Conservation (phyloP, 2,888 invertebrate species). For the Ischnura elegans region DNA sequence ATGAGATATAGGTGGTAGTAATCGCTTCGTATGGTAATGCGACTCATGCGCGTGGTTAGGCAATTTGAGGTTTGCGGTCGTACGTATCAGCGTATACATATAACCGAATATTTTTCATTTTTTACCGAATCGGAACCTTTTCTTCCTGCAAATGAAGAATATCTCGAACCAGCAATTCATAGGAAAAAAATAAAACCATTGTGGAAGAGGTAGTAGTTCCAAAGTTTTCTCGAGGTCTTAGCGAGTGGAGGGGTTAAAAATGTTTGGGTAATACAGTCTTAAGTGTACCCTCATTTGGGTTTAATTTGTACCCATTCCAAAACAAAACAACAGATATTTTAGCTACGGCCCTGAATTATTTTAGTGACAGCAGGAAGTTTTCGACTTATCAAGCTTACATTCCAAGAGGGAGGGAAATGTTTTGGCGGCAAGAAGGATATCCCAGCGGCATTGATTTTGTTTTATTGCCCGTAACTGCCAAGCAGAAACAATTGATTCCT, state of each 20-base stretch:
- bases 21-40: conserved; percentile 34
- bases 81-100: neutral
- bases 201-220: neutral
- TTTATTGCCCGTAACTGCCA: too few species aligned
- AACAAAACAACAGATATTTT: too few species aligned
- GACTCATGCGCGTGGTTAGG: conserved; percentile 5
- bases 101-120: neutral
- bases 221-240: neutral
- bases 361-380: too few species aligned
- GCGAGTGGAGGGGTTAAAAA: neutral
- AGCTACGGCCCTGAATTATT: too few species aligned
- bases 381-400: too few species aligned
- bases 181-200: neutral
- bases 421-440: too few species aligned
- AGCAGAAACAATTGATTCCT: too few species aligned
- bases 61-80: conserved; percentile 2
- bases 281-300: too few species aligned
- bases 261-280: too few species aligned
- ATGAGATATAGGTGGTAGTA: conserved; percentile 9
- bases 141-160: neutral
- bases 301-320: too few species aligned
- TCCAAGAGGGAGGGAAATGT: too few species aligned
- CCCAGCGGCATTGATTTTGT: too few species aligned
- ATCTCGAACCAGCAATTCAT: neutral
- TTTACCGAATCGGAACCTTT: neutral